These are phyloP conservation scores for Xenotilapia caudafasciata DNA, from an alignment of 2,113 vertebrate species.

Conservation along the genomic window DNA sequence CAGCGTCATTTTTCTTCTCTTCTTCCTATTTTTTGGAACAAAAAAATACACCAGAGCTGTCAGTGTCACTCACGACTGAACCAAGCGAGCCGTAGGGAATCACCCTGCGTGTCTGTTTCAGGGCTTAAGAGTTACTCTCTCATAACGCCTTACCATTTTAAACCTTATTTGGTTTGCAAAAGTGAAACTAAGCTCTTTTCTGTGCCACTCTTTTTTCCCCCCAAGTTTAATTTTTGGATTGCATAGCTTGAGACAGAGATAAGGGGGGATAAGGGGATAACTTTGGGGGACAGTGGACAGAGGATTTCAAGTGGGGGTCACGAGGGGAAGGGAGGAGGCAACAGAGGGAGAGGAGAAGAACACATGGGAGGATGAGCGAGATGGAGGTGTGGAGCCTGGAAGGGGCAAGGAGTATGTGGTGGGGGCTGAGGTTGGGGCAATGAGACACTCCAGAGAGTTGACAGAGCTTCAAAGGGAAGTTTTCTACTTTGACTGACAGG, in stretches of 20 bases:
- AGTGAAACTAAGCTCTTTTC: conserved; percentile 73
- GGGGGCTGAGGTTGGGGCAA: conserved; percentile 1
- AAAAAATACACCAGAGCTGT: conserved; percentile 18
- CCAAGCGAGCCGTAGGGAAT: conserved; percentile 51
- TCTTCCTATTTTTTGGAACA: not conserved
- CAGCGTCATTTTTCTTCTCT: conserved; percentile 11
- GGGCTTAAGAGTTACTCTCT: conserved; percentile 69
- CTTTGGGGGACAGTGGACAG: conserved; percentile 56
- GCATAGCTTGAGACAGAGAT: conserved; percentile 65
- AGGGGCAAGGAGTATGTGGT: conserved; percentile 10
- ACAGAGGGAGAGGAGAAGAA: conserved; percentile 16
- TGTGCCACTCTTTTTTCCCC: conserved; percentile 9
- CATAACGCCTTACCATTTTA: conserved; percentile 69
- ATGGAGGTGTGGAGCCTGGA: conserved; percentile 41
- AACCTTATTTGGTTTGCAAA: conserved; percentile 77
- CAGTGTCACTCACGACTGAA: conserved; percentile 52
- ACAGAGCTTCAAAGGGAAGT: conserved; percentile 66
- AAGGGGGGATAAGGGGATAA: conserved; percentile 63
- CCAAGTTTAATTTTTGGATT: conserved; percentile 57
- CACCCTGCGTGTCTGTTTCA: conserved; percentile 63
- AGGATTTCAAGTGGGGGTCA: conserved; percentile 54
- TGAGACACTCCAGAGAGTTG: conserved; percentile 56
- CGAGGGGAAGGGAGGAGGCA: conserved; percentile 14
- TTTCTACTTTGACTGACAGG: conserved; percentile 56
- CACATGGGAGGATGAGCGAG: conserved; percentile 19